Percentiles rank a stretch among this genome's conserved stretches.
phyloP scores from a whole-genome alignment of 92 coral and sea anemone genomes.

The Diadumene lineata region DNA sequence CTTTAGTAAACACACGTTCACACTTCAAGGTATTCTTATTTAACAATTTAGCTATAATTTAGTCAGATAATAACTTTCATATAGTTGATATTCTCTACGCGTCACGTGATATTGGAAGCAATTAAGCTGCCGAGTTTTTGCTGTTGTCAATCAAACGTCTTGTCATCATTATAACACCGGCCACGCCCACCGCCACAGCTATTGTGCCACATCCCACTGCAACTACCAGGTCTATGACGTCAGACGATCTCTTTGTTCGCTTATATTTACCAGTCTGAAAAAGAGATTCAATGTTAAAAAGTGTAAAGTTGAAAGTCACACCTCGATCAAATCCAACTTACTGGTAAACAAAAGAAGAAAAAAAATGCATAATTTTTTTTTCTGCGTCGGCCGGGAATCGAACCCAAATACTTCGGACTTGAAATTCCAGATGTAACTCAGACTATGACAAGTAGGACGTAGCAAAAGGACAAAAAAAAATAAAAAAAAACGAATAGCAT shows the following conservation, averaged over 20 bases:
- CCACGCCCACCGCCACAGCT: constrained; percentile 89
- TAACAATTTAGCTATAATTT: too few species aligned
- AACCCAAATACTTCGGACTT: not conserved
- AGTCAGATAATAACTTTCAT: too few species aligned
- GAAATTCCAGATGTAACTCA: not conserved
- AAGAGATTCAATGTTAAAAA: not conserved
- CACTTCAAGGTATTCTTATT: too few species aligned
- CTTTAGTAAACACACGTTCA: too few species aligned
- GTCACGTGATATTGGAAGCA: constrained; percentile 9
- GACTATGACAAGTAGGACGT: too few species aligned
- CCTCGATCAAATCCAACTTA: too few species aligned
- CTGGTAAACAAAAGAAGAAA: too few species aligned
- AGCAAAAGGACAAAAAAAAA: too few species aligned
- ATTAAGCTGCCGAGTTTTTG: constrained; percentile 49
- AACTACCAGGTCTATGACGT: constrained; percentile 86
- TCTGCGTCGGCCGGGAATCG: not conserved
- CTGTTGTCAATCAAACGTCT: constrained; percentile 83
- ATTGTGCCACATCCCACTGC: constrained; percentile 87
- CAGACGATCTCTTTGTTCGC: constrained; percentile 88
- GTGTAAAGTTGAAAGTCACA: too few species aligned
- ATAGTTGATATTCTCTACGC: too few species aligned
- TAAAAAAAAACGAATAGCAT: too few species aligned
- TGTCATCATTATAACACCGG: constrained; percentile 91
- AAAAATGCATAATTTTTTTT: too few species aligned
- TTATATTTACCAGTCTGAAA: constrained; percentile 69